Evolutionary conservation across 2,797 vertebrate species (phyloP).

Genomic region (Ciconia nigra): DNA sequence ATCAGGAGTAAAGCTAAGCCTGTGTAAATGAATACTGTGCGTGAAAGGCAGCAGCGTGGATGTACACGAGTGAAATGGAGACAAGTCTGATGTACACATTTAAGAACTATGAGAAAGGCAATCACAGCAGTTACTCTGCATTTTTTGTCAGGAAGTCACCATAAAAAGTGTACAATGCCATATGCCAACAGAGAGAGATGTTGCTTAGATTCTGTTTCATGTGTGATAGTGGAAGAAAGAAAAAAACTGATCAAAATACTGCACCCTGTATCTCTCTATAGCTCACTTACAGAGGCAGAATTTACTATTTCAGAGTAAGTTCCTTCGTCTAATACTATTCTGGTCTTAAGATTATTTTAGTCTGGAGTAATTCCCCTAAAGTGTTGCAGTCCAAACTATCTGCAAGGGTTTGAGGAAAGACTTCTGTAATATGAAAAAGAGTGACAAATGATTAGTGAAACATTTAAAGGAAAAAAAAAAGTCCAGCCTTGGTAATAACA

Average conservation of each 20-base stretch:
- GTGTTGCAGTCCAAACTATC: not conserved
- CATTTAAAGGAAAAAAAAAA: not conserved
- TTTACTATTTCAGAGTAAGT: not conserved
- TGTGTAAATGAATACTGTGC: accelerated
- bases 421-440: not conserved
- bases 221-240: not conserved
- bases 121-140: not conserved
- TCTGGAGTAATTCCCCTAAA: not conserved
- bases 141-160: not conserved
- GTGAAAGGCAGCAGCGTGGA: not conserved
- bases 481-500: not conserved
- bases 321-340: not conserved
- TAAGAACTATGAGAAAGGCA: not conserved
- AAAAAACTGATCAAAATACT: not conserved
- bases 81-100: not conserved
- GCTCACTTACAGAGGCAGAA: not conserved
- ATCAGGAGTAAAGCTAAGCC: not conserved
- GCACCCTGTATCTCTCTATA: not conserved
- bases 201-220: not conserved
- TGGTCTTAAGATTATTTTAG: not conserved
- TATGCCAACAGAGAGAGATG: not conserved
- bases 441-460: not conserved
- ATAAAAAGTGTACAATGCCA: accelerated
- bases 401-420: not conserved
- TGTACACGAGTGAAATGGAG: accelerated